Evolutionary conservation across 2,113 vertebrate genomes (phyloP).

Genomic region (Martes martes): DNA sequence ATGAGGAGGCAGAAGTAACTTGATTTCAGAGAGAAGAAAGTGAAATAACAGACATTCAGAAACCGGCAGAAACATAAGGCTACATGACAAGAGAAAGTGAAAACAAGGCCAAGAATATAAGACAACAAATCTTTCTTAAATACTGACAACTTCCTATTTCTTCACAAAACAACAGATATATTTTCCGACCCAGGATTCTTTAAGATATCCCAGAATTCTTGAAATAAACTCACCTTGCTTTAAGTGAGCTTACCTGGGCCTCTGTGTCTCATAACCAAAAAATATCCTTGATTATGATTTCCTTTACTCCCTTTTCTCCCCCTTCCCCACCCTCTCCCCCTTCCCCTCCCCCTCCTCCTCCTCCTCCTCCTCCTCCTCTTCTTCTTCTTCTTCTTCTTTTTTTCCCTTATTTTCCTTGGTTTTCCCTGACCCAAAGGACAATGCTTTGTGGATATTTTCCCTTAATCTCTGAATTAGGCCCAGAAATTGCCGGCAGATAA

Average conservation of each 20-base stretch:
- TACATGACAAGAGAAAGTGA: not conserved
- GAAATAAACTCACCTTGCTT: not conserved
- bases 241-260: not conserved
- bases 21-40: not conserved
- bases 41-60: not conserved
- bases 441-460: not conserved
- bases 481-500: not conserved
- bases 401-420: not conserved
- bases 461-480: not conserved
- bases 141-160: slow-evolving; percentile 6
- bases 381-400: not conserved
- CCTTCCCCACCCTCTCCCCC: accelerated
- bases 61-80: not conserved
- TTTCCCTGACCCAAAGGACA: not conserved
- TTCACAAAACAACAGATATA: not conserved
- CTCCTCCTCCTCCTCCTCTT: no score
- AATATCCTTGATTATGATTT: not conserved
- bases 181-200: not conserved
- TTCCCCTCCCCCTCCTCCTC: accelerated
- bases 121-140: not conserved
- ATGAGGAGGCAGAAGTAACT: not conserved
- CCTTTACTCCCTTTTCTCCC: not conserved
- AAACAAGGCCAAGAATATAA: not conserved
- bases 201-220: not conserved
- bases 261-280: not conserved